Percentiles rank a stretch among this genome's conserved stretches.
Conservation (phyloP, 2,888 invertebrate genomes). For the Odontothrips loti region DNA sequence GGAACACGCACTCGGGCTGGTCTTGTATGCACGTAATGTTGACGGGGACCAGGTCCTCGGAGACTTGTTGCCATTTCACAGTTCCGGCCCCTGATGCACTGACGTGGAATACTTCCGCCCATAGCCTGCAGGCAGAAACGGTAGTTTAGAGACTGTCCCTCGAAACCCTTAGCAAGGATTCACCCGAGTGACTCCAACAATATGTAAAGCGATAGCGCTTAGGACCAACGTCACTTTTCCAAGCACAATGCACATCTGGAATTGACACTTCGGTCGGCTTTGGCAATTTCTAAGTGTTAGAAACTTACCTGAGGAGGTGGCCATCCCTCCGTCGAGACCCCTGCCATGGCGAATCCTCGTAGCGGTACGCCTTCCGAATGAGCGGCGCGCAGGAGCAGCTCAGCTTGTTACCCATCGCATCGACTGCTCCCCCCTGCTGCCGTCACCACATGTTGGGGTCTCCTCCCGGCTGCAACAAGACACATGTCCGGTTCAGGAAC, state of each 20-base stretch:
- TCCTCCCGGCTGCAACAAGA: conserved; percentile 29
- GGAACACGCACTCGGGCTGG: conserved; percentile 93
- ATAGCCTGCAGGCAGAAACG: conserved; percentile 63
- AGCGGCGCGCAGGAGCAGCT: conserved; percentile 96
- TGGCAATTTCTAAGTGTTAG: too few relatives aligned
- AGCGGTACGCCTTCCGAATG: conserved; percentile 92
- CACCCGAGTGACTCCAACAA: not conserved
- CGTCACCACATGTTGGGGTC: conserved; percentile 33
- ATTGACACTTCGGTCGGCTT: too few relatives aligned
- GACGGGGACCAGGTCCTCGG: conserved; percentile 96
- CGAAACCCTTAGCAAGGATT: not conserved
- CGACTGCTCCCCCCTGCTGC: conserved; percentile 35
- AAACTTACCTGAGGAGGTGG: conserved; percentile 74
- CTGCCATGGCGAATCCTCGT: conserved; percentile 95
- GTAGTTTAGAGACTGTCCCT: not conserved
- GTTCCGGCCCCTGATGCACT: conserved; percentile 88
- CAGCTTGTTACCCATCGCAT: conserved; percentile 89
- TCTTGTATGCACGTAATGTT: conserved; percentile 98
- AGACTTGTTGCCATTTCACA: conserved; percentile 96
- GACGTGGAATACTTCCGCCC: conserved; percentile 98
- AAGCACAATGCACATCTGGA: too few relatives aligned
- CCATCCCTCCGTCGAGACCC: conserved; percentile 74
- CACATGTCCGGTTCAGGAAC: too few relatives aligned
- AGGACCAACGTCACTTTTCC: too few relatives aligned
- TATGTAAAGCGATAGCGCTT: conserved; percentile 42